Conservation (phyloP, 2,888 invertebrate genomes). For the Mongoloraphidia duomilia region DNA sequence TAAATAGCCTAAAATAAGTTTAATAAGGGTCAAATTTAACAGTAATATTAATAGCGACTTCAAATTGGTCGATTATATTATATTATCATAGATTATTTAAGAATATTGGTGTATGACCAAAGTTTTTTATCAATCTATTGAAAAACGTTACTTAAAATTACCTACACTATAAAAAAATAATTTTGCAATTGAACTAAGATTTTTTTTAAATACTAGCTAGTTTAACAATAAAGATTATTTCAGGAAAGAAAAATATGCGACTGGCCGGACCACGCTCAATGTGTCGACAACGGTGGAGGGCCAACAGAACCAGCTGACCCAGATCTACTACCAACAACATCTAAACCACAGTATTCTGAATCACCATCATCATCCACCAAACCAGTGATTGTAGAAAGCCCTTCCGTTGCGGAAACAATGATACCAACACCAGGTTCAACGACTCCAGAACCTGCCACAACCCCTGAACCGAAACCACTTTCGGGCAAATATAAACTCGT, state of each 20-base stretch:
- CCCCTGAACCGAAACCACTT: constrained; percentile 32
- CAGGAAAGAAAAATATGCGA: constrained; percentile 51
- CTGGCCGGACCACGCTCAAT: constrained; percentile 54
- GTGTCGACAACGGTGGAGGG: constrained; percentile 22
- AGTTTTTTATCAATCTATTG: neutral
- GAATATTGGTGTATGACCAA: too few species aligned
- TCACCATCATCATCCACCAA: constrained; percentile 8
- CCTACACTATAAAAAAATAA: neutral
- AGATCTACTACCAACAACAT: constrained; percentile 8
- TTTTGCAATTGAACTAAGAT: neutral
- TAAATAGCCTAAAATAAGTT: constrained; percentile 22
- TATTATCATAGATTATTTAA: too few species aligned
- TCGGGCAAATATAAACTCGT: constrained; percentile 65
- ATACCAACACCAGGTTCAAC: constrained; percentile 21
- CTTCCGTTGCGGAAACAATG: neutral
- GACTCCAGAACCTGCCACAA: constrained; percentile 26
- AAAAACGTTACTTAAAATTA: neutral
- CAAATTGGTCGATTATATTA: too few species aligned
- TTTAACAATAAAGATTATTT: constrained; percentile 9
- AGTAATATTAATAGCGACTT: too few species aligned
- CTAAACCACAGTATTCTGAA: constrained; percentile 9
- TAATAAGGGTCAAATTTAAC: too few species aligned
- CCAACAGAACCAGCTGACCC: constrained; percentile 12
- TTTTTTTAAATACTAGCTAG: neutral
- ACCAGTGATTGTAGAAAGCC: constrained; percentile 12